phyloP scores from a whole-genome alignment of 2,888 invertebrate species.

The Mythimna loreyi region DNA sequence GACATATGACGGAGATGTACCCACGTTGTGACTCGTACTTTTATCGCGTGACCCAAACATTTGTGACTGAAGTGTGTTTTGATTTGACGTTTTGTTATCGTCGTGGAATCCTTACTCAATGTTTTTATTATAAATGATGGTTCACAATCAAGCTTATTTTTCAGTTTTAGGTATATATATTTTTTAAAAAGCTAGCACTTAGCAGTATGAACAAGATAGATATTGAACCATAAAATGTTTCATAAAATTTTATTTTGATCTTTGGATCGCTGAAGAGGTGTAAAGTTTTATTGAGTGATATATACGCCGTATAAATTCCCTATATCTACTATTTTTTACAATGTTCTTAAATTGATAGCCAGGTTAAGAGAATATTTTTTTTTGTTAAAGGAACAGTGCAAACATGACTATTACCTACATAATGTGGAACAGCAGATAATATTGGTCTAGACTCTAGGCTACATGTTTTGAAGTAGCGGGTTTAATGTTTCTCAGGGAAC shows the following conservation, averaged over 20 bases:
- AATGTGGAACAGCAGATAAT: constrained; percentile 1
- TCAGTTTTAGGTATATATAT: constrained; percentile 5
- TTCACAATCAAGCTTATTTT: not conserved
- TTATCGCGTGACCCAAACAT: constrained; percentile 60
- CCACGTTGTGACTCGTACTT: constrained; percentile 32
- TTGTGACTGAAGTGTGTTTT: constrained; percentile 37
- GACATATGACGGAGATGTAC: constrained; percentile 28
- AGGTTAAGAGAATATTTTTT: not conserved
- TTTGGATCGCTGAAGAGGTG: constrained; percentile 61
- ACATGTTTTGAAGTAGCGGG: constrained; percentile 15
- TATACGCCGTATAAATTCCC: constrained; percentile 63
- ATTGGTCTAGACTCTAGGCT: constrained; percentile 24
- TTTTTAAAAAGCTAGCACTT: not conserved
- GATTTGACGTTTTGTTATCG: constrained; percentile 42
- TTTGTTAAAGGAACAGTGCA: constrained; percentile 5
- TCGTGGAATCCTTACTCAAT: constrained; percentile 42
- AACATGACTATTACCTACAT: not conserved
- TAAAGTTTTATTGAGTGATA: constrained; percentile 63
- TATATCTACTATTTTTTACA: constrained; percentile 32
- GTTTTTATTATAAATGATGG: constrained; percentile 20
- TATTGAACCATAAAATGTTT: constrained; percentile 45
- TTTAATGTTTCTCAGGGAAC: constrained; percentile 24
- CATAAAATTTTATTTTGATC: constrained; percentile 67
- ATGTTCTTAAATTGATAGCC: constrained; percentile 20
- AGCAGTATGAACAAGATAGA: constrained; percentile 23